phyloP scores from a whole-genome alignment of 1,140 invertebrate species.

The Ceratoteleas bidentatus region DNA sequence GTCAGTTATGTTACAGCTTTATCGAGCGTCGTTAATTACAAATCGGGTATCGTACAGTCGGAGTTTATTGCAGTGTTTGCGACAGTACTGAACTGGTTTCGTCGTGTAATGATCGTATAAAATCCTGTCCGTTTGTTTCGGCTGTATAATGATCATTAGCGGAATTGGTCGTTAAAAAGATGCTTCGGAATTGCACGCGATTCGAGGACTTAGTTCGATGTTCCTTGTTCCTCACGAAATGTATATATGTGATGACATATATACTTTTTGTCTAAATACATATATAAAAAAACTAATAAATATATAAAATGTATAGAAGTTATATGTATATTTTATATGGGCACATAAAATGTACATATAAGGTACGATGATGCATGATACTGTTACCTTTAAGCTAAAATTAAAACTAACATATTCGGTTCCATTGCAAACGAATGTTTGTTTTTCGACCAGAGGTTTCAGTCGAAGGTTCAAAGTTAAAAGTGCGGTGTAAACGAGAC shows the following conservation, averaged over 20 bases:
- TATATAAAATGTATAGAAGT: not conserved
- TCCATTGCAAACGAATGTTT: constrained; percentile 10
- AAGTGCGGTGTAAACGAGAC: not conserved
- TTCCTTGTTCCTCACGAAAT: constrained; percentile 1
- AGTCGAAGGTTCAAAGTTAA: not conserved
- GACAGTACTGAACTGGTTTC: constrained; percentile 23
- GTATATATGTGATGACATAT: constrained; percentile 4
- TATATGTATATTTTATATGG: no score
- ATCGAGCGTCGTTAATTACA: constrained; percentile 52
- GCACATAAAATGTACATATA: constrained; percentile 17
- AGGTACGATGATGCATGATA: constrained; percentile 22
- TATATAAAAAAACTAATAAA: constrained; percentile 28
- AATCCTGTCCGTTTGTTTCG: not conserved
- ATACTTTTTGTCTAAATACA: constrained; percentile 12
- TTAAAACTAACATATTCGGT: constrained; percentile 6
- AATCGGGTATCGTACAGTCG: constrained; percentile 36
- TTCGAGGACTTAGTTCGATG: constrained; percentile 8
- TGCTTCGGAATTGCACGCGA: not conserved
- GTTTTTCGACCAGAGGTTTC: not conserved
- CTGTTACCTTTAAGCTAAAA: constrained; percentile 20
- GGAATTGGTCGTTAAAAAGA: not conserved
- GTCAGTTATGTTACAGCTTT: constrained; percentile 35
- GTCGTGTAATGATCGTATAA: constrained; percentile 1
- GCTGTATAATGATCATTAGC: not conserved
- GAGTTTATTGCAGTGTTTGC: constrained; percentile 38